phyloP scores from a whole-genome alignment of 1,140 invertebrate species.

The Penaeus indicus region DNA sequence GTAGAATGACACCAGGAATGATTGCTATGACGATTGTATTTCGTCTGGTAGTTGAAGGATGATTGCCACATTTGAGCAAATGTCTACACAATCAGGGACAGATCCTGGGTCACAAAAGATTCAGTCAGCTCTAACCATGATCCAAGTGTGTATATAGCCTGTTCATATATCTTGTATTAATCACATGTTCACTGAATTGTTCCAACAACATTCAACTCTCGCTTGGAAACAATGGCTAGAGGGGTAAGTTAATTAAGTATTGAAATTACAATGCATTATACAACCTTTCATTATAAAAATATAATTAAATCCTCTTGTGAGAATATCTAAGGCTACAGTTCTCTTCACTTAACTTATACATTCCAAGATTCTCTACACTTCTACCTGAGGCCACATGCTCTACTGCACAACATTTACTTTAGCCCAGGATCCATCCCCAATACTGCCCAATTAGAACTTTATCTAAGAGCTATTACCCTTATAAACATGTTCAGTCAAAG shows the following conservation, averaged over 20 bases:
- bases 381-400: conserved; percentile 11
- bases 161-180: background rate
- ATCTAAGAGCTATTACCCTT: conserved; percentile 25
- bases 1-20: conserved; percentile 21
- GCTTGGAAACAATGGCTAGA: too few relatives aligned
- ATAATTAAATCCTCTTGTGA: too few relatives aligned
- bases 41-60: conserved; percentile 17
- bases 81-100: conserved; percentile 28
- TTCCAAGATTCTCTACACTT: background rate
- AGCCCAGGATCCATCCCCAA: conserved; percentile 29
- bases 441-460: conserved; percentile 32
- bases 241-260: too few relatives aligned
- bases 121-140: background rate
- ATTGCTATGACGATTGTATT: conserved; percentile 35
- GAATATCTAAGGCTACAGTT: too few relatives aligned
- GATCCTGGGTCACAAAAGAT: conserved; percentile 4
- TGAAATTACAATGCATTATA: too few relatives aligned
- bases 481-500: background rate
- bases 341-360: background rate
- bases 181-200: background rate
- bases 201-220: too few relatives aligned
- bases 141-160: background rate
- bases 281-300: too few relatives aligned
- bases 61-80: conserved; percentile 37
- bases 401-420: too few relatives aligned